Evolutionary conservation across 2,888 invertebrate species (phyloP), one percentile per base, ranked within the genome.

Genomic region (Epirrhoe alternata): DNA sequence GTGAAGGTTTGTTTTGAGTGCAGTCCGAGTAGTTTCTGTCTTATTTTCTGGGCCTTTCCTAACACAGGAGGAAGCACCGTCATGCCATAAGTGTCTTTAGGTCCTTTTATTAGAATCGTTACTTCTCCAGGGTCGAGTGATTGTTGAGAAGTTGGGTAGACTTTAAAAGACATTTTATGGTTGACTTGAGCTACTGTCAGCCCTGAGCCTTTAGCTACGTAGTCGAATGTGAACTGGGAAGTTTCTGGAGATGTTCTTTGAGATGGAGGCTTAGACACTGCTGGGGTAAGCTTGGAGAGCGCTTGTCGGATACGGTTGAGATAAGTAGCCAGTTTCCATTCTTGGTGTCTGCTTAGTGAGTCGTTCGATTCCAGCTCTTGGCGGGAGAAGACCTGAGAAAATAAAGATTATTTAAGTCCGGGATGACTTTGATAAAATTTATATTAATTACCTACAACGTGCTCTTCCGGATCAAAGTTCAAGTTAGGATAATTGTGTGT

Each of bases 151-250:
- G 93, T 92, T 1, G 94, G 93, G 74, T 95, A 95, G 66, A 95
- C 86, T 83, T 94, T 95, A 79, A 95, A 95, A 55, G 87, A 83
- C 60, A 94, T 89, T 81, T 93, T 94, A 68, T 91, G 91, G 64
- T 94, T 88, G 56, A 94, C 87, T 82, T 94, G 94, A 31, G 94
- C 94, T 42, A 94, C 94, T 42, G 93, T 86, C 17, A 95, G 82
- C 0, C 95, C 95, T 81, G 95, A 94, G 8, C 95, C 95, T 80
- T 94, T 90, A 0, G 94, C 95, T 2, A 94, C 88, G 76, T 95
- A 95, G 74, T 94, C 92, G 3, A 94, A 85, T 7, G 94, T 92
- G 68, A 87, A 88, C 67, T 90, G 89, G 62, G 84, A 77, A 12
- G 82, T 81, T 77, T 90, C 91, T 42, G 89, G 84, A 2, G 89